A percentile compares a stretch with the other conserved stretches of the same genome.
Evolutionary conservation across 2,113 vertebrate species (phyloP).

Genomic region (Tragulus kanchil): DNA sequence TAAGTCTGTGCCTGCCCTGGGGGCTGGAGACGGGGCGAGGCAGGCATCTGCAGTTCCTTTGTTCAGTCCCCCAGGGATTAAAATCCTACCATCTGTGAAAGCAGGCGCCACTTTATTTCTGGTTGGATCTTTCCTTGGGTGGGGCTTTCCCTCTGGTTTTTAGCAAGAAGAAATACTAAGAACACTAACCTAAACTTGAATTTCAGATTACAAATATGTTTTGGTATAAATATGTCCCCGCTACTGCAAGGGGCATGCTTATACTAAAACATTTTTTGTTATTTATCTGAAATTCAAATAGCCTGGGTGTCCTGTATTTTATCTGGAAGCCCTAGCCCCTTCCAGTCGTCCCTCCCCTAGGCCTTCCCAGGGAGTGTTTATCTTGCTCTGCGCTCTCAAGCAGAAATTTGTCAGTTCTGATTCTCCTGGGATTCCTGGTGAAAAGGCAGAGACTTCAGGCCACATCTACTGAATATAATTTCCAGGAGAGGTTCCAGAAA

Average conservation of each 20-base stretch:
- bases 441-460: neutral
- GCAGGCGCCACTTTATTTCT: neutral
- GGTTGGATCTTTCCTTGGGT: too few relatives aligned
- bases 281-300: slow-evolving; percentile 2
- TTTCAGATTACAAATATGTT: neutral
- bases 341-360: neutral
- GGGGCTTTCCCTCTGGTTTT: neutral
- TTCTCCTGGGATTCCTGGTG: neutral
- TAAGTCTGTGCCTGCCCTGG: too few relatives aligned
- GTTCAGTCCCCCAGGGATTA: too few relatives aligned
- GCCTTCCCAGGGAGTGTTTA: neutral
- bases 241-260: neutral
- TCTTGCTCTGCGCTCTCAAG: neutral
- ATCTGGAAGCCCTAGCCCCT: neutral
- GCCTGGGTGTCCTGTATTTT: neutral
- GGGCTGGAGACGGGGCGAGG: neutral
- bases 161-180: neutral
- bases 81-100: neutral
- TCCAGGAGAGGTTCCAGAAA: neutral
- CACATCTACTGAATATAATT: neutral
- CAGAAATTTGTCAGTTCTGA: neutral
- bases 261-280: neutral
- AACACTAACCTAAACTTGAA: neutral
- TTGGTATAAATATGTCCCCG: neutral
- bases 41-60: neutral